Evolutionary conservation across 2,797 vertebrate species (phyloP).

Genomic region (Enteromius viviparus): DNA sequence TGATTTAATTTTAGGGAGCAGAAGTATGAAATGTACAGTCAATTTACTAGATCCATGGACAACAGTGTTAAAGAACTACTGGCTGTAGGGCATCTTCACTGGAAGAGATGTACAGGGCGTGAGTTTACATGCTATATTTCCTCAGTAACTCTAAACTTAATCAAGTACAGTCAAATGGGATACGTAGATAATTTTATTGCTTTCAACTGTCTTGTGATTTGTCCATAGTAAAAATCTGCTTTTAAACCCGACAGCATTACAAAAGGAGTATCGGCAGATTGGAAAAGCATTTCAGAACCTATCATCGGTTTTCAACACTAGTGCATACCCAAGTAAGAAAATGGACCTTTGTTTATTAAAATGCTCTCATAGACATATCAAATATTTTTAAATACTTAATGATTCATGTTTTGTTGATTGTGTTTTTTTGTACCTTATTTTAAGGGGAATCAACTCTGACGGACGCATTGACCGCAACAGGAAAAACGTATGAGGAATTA

Average conservation of each 20-base stretch:
- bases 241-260: slow-evolving; percentile 78
- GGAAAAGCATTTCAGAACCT: slow-evolving; percentile 87
- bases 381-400: neutral
- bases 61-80: slow-evolving; percentile 89
- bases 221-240: neutral
- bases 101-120: slow-evolving; percentile 92
- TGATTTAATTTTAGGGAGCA: slow-evolving; percentile 79
- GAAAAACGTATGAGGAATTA: slow-evolving; percentile 90
- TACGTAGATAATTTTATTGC: neutral
- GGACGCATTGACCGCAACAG: slow-evolving; percentile 86
- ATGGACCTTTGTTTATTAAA: neutral
- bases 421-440: slow-evolving; percentile 48
- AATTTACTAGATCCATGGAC: slow-evolving; percentile 90
- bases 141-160: neutral
- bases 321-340: slow-evolving; percentile 85
- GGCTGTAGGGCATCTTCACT: slow-evolving; percentile 88
- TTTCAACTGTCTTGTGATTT: neutral
- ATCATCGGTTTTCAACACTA: slow-evolving; percentile 84
- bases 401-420: neutral
- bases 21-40: slow-evolving; percentile 84
- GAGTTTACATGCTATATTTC: slow-evolving; percentile 56
- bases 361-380: neutral
- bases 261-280: slow-evolving; percentile 91
- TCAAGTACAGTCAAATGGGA: neutral
- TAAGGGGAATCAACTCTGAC: slow-evolving; percentile 88